Evolutionary conservation across 2,888 invertebrate genomes (phyloP).

Genomic region (Drosophila buzzatii): DNA sequence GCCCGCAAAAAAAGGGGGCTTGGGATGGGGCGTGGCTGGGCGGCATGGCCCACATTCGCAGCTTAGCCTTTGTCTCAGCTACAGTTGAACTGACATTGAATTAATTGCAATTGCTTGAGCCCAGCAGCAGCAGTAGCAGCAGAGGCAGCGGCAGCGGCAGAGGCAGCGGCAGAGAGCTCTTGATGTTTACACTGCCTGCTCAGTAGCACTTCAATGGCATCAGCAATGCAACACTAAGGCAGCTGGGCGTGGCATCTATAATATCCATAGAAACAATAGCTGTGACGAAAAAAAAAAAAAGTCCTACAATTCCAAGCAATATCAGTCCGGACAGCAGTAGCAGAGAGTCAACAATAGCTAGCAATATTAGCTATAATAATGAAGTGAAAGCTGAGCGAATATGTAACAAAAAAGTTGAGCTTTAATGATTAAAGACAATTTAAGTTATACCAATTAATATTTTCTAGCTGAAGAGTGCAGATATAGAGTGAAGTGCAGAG

Average conservation of each 20-base stretch:
- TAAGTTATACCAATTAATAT: not conserved
- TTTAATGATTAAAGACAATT: not conserved
- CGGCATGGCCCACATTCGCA: conserved; percentile 22
- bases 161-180: conserved; percentile 9
- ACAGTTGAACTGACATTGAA: conserved; percentile 67
- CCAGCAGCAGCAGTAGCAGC: conserved; percentile 9
- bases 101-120: conserved; percentile 60
- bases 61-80: conserved; percentile 62
- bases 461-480: too few species aligned
- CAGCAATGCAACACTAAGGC: not conserved
- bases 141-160: conserved; percentile 4
- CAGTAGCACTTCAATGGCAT: conserved; percentile 20
- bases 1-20: conserved; percentile 24
- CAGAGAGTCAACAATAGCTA: not conserved
- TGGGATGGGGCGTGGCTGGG: not conserved
- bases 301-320: not conserved
- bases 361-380: not conserved
- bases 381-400: too few species aligned
- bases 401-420: not conserved
- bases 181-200: conserved; percentile 34
- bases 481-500: too few species aligned
- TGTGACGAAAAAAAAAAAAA: not conserved
- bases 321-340: not conserved
- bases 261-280: conserved; percentile 1
- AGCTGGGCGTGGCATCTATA: conserved; percentile 13